These are phyloP conservation scores for Conchocele bisecta DNA, from an alignment of 2,888 invertebrate genomes.

Conservation along the genomic window DNA sequence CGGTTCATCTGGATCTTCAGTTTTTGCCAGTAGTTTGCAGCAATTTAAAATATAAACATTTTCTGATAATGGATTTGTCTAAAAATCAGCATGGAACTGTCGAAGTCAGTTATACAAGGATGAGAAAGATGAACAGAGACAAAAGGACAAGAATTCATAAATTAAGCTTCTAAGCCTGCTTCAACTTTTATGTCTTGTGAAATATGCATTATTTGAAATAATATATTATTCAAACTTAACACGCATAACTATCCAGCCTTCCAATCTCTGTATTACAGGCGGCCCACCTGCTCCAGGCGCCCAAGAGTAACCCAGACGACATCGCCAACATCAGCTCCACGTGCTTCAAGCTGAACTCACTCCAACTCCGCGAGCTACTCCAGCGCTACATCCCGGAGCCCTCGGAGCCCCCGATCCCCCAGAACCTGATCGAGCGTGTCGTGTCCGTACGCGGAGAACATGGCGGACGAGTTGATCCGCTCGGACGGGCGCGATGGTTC, in stretches of 20 bases:
- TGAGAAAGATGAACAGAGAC: no score
- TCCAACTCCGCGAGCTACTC: slow-evolving; percentile 94
- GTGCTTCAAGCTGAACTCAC: slow-evolving; percentile 98
- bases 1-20: no score
- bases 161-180: no score
- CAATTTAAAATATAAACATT: no score
- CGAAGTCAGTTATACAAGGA: no score
- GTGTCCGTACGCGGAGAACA: slow-evolving; percentile 82
- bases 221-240: no score
- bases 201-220: background rate
- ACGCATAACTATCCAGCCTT: no score
- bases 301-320: slow-evolving; percentile 93
- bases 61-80: no score
- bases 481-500: slow-evolving; percentile 93
- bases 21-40: no score
- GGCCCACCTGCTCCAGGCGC: slow-evolving; percentile 91
- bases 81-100: no score
- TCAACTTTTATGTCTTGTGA: background rate
- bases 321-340: slow-evolving; percentile 94
- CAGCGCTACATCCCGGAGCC: slow-evolving; percentile 89
- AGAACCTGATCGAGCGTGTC: slow-evolving; percentile 85
- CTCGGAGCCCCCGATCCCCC: slow-evolving; percentile 86
- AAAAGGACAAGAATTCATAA: no score
- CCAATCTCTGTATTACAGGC: slow-evolving; percentile 86
- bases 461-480: slow-evolving; percentile 91